Evolutionary conservation across 2,797 vertebrate genomes (phyloP).

Genomic region (Poeciliopsis turneri): DNA sequence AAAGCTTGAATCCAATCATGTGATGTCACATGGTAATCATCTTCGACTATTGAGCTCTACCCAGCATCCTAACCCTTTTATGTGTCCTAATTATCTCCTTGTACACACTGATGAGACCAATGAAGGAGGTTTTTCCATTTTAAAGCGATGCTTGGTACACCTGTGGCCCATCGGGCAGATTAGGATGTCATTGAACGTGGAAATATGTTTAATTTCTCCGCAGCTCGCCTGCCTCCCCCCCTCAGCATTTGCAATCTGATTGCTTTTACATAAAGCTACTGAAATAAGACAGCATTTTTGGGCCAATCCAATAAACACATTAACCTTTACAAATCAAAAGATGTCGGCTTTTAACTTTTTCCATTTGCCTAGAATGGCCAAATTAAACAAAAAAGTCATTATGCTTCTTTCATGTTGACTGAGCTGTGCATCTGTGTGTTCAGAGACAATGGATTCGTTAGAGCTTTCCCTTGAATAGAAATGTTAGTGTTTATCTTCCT

Average conservation of each 20-base stretch:
- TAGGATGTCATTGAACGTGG: conserved; percentile 44
- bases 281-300: conserved; percentile 61
- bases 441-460: conserved; percentile 37
- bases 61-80: neutral
- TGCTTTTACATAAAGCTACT: conserved; percentile 59
- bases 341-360: conserved; percentile 45
- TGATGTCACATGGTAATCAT: neutral
- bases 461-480: conserved; percentile 20
- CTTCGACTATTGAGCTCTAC: neutral
- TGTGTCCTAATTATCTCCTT: neutral
- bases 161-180: conserved; percentile 46
- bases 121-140: conserved; percentile 16
- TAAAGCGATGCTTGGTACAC: conserved; percentile 23
- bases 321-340: conserved; percentile 74
- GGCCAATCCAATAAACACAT: conserved; percentile 70
- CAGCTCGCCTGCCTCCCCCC: conserved; percentile 28
- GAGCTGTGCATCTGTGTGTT: conserved; percentile 32
- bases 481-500: conserved; percentile 26
- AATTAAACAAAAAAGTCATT: conserved; percentile 57
- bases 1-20: conserved; percentile 6
- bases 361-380: conserved; percentile 44
- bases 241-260: conserved; percentile 50
- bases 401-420: conserved; percentile 11
- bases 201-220: conserved; percentile 58
- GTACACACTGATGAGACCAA: conserved; percentile 20